A percentile compares a stretch with the other conserved stretches of the same genome.
Conservation (phyloP, 2,888 invertebrate species). For the Microctonus aethiopoides region DNA sequence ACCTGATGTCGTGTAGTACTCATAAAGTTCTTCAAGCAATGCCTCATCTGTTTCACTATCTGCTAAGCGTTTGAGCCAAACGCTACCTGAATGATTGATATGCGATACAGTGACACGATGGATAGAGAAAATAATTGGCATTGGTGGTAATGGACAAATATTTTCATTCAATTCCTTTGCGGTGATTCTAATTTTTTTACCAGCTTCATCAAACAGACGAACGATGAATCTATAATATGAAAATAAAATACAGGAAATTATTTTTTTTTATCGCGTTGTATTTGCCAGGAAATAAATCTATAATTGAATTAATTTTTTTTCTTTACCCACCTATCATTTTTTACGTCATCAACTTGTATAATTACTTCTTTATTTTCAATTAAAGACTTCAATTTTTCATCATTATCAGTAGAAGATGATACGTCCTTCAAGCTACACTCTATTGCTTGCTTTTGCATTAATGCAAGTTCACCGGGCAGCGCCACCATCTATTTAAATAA, state of each 20-base stretch:
- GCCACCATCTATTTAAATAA: conserved; percentile 68
- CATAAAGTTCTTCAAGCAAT: conserved; percentile 71
- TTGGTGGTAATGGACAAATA: conserved; percentile 71
- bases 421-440: conserved; percentile 55
- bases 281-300: not conserved
- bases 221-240: conserved; percentile 73
- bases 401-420: conserved; percentile 35
- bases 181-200: conserved; percentile 45
- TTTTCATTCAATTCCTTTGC: conserved; percentile 66
- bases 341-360: conserved; percentile 67
- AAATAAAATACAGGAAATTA: conserved; percentile 11
- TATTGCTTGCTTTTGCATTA: conserved; percentile 62
- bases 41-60: conserved; percentile 68
- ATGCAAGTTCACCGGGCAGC: conserved; percentile 70
- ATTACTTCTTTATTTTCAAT: conserved; percentile 62
- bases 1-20: conserved; percentile 71
- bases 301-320: not conserved
- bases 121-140: conserved; percentile 73
- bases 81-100: conserved; percentile 70
- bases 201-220: conserved; percentile 71
- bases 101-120: conserved; percentile 74
- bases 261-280: not conserved
- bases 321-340: conserved; percentile 65
- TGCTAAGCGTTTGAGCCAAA: conserved; percentile 73
- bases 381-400: conserved; percentile 48